Evolutionary conservation across 1,140 invertebrate species (phyloP).

Genomic region (Scaptomyza pallida): DNA sequence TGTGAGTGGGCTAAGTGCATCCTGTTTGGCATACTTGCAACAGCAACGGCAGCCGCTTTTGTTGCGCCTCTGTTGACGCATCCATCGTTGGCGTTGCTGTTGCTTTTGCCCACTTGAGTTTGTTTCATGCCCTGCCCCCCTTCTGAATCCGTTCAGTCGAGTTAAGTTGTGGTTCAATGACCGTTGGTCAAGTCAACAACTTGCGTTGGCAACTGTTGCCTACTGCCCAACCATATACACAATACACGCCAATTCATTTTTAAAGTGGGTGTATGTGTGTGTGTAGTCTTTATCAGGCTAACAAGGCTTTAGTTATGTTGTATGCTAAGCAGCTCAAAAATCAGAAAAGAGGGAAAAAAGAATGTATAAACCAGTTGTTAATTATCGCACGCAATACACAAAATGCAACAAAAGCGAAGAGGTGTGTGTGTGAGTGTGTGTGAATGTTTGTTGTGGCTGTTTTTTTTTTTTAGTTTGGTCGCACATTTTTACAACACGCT

Average conservation of each 20-base stretch:
- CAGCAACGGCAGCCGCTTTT: not conserved
- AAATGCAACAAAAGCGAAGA: constrained; percentile 28
- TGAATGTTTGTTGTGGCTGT: constrained; percentile 22
- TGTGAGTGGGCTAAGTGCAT: not conserved
- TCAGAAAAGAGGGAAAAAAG: constrained; percentile 6
- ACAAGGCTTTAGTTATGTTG: constrained; percentile 71
- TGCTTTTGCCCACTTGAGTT: constrained; percentile 24
- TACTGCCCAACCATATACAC: constrained; percentile 33
- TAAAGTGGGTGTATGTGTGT: constrained; percentile 41
- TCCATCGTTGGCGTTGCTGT: not conserved
- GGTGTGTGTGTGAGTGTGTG: constrained; percentile 1
- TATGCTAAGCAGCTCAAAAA: constrained; percentile 71
- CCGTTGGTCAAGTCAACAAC: constrained; percentile 55
- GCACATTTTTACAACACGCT: constrained; percentile 39
- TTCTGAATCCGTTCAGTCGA: not conserved
- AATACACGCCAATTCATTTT: constrained; percentile 64
- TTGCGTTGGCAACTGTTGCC: constrained; percentile 35
- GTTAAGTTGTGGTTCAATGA: constrained; percentile 50
- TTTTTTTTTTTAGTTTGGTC: constrained; percentile 31
- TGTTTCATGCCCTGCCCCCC: not conserved
- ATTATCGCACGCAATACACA: constrained; percentile 74
- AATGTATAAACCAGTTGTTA: constrained; percentile 59
- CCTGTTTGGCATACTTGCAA: constrained; percentile 7
- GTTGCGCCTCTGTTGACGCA: not conserved
- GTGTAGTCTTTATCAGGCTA: constrained; percentile 60